Percentiles rank a stretch among this genome's conserved stretches.
phyloP scores from a whole-genome alignment of 1,140 invertebrate species.

The Stenopsyche tienmushanensis region DNA sequence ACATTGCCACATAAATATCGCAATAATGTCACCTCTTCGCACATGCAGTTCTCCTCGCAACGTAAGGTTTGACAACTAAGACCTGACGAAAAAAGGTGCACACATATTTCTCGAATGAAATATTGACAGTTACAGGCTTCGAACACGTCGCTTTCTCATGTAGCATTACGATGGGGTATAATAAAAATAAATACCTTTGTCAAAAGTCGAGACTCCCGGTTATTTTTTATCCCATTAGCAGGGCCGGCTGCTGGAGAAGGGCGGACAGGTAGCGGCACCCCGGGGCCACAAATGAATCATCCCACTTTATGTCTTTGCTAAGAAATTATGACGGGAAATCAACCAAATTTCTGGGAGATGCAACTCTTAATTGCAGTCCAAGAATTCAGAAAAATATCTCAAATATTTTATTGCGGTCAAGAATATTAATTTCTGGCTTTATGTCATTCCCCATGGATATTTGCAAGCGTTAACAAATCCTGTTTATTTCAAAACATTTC shows the following conservation, averaged over 20 bases:
- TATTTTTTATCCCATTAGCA: conserved; percentile 11
- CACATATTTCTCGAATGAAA: neutral
- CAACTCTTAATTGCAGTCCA: too few relatives aligned
- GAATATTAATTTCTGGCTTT: too few relatives aligned
- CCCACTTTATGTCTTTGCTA: conserved; percentile 9
- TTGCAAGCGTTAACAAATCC: too few relatives aligned
- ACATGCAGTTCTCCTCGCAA: too few relatives aligned
- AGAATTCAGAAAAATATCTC: too few relatives aligned
- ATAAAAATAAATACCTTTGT: conserved; percentile 12
- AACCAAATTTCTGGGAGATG: too few relatives aligned
- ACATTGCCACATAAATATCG: too few relatives aligned
- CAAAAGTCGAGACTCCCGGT: neutral
- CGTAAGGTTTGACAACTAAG: neutral
- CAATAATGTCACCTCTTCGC: too few relatives aligned
- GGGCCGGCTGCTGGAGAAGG: neutral
- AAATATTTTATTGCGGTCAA: too few relatives aligned
- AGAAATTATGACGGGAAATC: conserved; percentile 4
- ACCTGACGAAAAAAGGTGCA: neutral
- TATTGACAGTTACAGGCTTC: neutral
- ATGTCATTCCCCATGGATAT: too few relatives aligned
- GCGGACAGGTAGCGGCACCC: conserved; percentile 5
- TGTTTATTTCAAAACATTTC: too few relatives aligned
- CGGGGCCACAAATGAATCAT: neutral
- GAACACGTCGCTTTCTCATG: neutral
- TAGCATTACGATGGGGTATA: neutral